Percentiles rank a stretch among this genome's conserved stretches.
phyloP scores from a whole-genome alignment of 2,888 invertebrate species.

The Epinotia nisella region DNA sequence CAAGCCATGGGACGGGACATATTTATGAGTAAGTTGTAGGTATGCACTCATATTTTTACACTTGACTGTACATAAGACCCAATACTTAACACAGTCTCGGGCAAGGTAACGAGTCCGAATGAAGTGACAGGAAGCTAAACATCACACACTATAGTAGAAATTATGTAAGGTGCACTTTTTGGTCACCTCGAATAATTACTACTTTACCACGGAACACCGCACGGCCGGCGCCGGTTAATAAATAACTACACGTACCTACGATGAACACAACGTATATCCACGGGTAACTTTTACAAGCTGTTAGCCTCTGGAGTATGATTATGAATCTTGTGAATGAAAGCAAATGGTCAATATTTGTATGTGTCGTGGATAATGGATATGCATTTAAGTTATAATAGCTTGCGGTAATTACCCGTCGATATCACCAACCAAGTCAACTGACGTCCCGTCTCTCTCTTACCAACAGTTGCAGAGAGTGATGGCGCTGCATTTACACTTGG shows the following conservation, averaged over 20 bases:
- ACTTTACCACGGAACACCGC: constrained; percentile 12
- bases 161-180: background rate
- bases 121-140: constrained; percentile 62
- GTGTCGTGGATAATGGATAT: background rate
- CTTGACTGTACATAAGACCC: constrained; percentile 48
- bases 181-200: background rate
- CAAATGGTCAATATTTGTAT: background rate
- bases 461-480: background rate
- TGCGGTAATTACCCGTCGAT: constrained; percentile 17
- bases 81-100: constrained; percentile 44
- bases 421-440: background rate
- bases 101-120: constrained; percentile 69
- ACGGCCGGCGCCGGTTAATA: constrained; percentile 17
- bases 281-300: constrained; percentile 20
- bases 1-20: no score
- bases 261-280: constrained; percentile 38
- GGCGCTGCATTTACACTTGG: constrained; percentile 9
- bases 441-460: background rate
- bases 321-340: constrained; percentile 1
- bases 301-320: constrained; percentile 17
- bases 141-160: constrained; percentile 52
- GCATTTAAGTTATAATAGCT: background rate
- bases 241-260: constrained; percentile 30
- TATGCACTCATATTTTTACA: no score
- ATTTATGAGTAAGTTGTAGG: no score